These are phyloP conservation scores for Epirrhoe tristata DNA, from an alignment of 2,888 invertebrate species.

Conservation along the genomic window DNA sequence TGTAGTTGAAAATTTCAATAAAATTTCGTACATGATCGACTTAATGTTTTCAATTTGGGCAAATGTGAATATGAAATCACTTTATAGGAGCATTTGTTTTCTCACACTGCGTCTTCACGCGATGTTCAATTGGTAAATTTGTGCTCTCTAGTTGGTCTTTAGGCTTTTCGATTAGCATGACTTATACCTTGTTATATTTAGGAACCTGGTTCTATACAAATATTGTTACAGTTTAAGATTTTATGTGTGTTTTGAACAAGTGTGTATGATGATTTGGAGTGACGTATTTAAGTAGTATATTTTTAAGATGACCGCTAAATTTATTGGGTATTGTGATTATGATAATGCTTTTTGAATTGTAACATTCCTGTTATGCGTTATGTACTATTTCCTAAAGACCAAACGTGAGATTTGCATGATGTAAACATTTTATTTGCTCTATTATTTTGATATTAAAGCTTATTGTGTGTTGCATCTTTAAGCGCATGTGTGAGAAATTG, in stretches of 20 bases:
- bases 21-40: constrained; percentile 55
- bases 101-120: constrained; percentile 76
- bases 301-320: constrained; percentile 81
- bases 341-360: constrained; percentile 59
- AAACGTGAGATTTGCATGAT: constrained; percentile 84
- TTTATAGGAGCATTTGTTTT: constrained; percentile 52
- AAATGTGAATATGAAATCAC: constrained; percentile 83
- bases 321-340: constrained; percentile 80
- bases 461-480: constrained; percentile 72
- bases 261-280: constrained; percentile 62
- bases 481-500: constrained; percentile 83
- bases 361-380: constrained; percentile 55
- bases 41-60: constrained; percentile 75
- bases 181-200: constrained; percentile 21
- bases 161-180: constrained; percentile 70
- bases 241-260: constrained; percentile 47
- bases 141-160: constrained; percentile 81
- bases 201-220: constrained; percentile 13
- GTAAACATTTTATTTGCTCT: constrained; percentile 70
- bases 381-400: constrained; percentile 82
- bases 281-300: constrained; percentile 66
- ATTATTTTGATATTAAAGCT: constrained; percentile 68
- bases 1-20: constrained; percentile 68
- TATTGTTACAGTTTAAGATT: constrained; percentile 15
- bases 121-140: constrained; percentile 40